Conservation (phyloP, 2,888 invertebrate genomes). For the Tupiocoris notatus region DNA sequence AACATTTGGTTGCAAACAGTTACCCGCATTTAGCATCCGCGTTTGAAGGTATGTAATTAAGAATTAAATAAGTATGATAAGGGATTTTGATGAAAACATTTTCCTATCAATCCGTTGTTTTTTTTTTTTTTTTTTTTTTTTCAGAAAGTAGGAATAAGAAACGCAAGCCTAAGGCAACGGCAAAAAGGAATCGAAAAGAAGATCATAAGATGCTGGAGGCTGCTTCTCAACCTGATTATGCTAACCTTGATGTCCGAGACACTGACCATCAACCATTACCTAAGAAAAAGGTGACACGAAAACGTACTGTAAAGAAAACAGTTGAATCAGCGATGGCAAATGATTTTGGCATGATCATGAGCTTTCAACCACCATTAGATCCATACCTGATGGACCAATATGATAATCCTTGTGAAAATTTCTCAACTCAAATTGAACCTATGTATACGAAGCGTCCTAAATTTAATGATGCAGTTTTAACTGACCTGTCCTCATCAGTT, state of each 20-base stretch:
- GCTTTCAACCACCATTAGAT: no score
- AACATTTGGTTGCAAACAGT: constrained; percentile 31
- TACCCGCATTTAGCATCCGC: constrained; percentile 42
- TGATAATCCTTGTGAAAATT: no score
- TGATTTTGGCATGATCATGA: not conserved
- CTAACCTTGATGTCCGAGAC: no score
- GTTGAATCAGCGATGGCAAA: not conserved
- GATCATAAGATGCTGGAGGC: no score
- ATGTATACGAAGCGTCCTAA: not conserved
- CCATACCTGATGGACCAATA: no score
- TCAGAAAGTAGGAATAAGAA: constrained; percentile 22
- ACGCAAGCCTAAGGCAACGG: constrained; percentile 14
- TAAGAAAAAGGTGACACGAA: not conserved
- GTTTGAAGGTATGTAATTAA: constrained; percentile 41
- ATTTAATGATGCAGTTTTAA: not conserved
- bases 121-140: no score
- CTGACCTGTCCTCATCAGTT: not conserved
- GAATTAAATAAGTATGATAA: not conserved
- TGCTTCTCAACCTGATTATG: no score
- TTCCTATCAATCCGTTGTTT: not conserved
- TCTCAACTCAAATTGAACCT: not conserved
- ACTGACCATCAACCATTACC: not conserved
- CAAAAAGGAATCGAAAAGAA: not conserved
- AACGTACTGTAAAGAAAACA: not conserved
- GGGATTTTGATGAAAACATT: not conserved